Evolutionary conservation across 2,113 vertebrate genomes (phyloP), one percentile per base, ranked within the genome.

Genomic region (Vulpes lagopus): DNA sequence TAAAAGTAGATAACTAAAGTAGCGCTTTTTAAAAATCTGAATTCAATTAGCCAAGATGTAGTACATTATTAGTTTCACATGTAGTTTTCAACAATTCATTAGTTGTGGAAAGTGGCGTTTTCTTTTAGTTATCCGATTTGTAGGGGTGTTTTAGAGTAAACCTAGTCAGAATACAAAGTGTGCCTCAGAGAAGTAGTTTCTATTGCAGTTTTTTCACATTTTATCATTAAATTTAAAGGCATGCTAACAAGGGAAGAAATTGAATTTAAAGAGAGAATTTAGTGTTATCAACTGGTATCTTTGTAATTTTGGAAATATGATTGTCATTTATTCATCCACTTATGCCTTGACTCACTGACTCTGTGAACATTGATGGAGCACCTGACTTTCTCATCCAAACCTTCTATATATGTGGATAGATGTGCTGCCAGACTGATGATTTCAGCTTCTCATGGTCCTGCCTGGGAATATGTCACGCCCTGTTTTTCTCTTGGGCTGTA

Each of bases 61-160:
- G 6, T 43, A 43, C 43, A 43, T 43, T 43, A 43, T 43, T 43
- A 43, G 43, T 43, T 43, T 43, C 6, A 7, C 43, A 43, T 43
- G 43, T 43, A 43, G 43, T 43, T 43, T 43, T 43, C 43, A 43
- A 43, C 43, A 43, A 43, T 43, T 43, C 43, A 43, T 43, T 43
- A 43, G 43, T 43, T 43, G 43, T 43, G 43, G 43, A 69, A 86
- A 62, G 35, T 57, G 91, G 20, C 0, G 85, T 78, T 81, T 92
- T 89, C 22, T 80, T 8, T 60, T 91, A 91, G 6, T 35, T 62
- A 15, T 95, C 19, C 91, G 25, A 57, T 38, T 49, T 82, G 93
- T 67, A 96, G 19, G 49, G 25, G 5, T 89, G 32, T 92, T 95
- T 94, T 89, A 64, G 57, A 91, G 22, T 86, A 35, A 96, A 67